Conservation (phyloP, 2,113 vertebrate species). For the Synodontis membranacea region DNA sequence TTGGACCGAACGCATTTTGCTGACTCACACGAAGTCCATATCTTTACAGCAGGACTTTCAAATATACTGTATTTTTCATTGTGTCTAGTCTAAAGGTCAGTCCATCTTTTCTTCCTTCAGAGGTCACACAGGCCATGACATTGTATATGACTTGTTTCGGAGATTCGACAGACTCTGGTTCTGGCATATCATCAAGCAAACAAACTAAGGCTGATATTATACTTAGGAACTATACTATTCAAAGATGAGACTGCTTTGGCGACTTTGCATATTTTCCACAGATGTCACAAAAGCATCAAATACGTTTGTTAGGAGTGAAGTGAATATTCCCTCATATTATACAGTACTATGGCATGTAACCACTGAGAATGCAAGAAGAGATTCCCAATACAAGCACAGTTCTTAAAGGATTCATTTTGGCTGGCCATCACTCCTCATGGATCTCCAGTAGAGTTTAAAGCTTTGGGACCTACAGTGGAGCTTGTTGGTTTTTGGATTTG, state of each 20-base stretch:
- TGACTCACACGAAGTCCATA: not conserved
- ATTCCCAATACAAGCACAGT: not conserved
- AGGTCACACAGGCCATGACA: not conserved
- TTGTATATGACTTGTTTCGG: not conserved
- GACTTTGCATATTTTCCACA: not conserved
- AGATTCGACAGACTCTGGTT: not conserved
- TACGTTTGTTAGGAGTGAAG: not conserved
- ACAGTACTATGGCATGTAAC: no score
- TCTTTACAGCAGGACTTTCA: not conserved
- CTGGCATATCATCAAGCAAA: not conserved
- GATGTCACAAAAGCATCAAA: not conserved
- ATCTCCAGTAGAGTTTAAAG: not conserved
- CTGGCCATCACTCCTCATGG: not conserved
- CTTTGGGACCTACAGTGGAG: not conserved
- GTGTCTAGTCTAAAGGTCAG: not conserved
- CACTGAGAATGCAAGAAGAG: not conserved
- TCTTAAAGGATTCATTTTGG: not conserved
- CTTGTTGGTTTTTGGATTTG: not conserved
- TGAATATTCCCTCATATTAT: not conserved
- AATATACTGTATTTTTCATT: not conserved
- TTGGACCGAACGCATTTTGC: slow-evolving; percentile 12
- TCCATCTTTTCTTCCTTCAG: not conserved
- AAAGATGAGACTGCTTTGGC: not conserved
- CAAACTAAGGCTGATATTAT: not conserved
- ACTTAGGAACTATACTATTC: not conserved